phyloP scores from a whole-genome alignment of 2,797 vertebrate species.

The Todus mexicanus region DNA sequence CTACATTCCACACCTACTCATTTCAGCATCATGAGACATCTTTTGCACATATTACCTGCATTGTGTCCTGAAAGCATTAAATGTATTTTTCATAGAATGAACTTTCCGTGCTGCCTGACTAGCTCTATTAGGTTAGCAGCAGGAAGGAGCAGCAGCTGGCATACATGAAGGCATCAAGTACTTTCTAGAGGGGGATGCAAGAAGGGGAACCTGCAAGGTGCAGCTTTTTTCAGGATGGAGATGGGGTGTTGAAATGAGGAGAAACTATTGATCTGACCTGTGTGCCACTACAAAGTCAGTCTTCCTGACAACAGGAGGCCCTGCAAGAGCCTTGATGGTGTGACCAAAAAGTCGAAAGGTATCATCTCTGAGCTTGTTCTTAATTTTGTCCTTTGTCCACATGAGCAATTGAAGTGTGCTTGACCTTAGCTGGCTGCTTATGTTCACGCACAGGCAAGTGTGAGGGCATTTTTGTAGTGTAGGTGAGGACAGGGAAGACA shows the following conservation, averaged over 20 bases:
- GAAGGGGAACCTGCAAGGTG: background rate
- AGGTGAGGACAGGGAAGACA: background rate
- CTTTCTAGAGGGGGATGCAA: background rate
- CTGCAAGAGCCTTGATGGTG: background rate
- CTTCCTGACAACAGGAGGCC: background rate
- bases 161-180: background rate
- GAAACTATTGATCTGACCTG: background rate
- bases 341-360: background rate
- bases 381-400: background rate
- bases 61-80: background rate
- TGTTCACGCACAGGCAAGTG: background rate
- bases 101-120: background rate
- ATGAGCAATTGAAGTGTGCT: background rate
- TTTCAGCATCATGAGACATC: background rate
- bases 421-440: background rate
- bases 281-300: background rate
- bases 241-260: background rate
- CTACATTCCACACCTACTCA: background rate
- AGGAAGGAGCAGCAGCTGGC: background rate
- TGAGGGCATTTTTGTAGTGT: background rate
- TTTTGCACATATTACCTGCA: background rate
- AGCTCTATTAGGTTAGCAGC: background rate
- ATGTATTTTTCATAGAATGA: background rate
- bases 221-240: background rate
- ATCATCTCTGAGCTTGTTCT: background rate